Conservation (phyloP, 2,113 vertebrate genomes). For the Grantiella picta region DNA sequence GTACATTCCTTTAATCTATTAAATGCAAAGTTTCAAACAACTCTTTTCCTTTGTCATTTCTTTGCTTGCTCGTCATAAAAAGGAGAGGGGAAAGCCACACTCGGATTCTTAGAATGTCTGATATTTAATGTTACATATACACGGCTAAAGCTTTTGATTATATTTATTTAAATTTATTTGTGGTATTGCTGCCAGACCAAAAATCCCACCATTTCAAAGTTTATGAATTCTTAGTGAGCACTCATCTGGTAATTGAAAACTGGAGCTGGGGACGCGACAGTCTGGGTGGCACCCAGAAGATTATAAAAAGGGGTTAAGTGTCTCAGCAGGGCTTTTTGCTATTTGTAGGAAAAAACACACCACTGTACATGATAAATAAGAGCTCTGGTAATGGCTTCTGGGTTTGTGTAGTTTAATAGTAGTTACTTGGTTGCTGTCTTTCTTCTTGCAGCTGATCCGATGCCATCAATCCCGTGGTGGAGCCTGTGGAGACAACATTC, state of each 20-base stretch:
- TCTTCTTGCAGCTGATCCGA: constrained; percentile 85
- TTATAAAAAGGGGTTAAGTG: constrained; percentile 72
- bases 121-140: constrained; percentile 74
- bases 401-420: constrained; percentile 68
- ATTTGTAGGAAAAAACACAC: constrained; percentile 65
- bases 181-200: constrained; percentile 66
- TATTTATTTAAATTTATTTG: constrained; percentile 77
- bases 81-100: constrained; percentile 31
- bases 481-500: constrained; percentile 95
- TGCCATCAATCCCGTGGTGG: constrained; percentile 98
- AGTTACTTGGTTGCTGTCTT: constrained; percentile 53
- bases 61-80: constrained; percentile 35
- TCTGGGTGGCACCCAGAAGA: constrained; percentile 76
- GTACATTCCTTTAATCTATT: neutral
- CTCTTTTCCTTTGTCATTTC: constrained; percentile 52
- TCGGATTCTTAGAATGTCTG: constrained; percentile 66
- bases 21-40: neutral
- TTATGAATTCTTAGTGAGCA: constrained; percentile 73
- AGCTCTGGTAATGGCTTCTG: constrained; percentile 63
- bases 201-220: constrained; percentile 73
- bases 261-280: constrained; percentile 61
- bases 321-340: constrained; percentile 72
- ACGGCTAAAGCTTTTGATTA: constrained; percentile 74
- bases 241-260: constrained; percentile 75
- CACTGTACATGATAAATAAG: constrained; percentile 63